Conservation (phyloP, 2,888 invertebrate genomes). For the Sarcophaga carnaria region DNA sequence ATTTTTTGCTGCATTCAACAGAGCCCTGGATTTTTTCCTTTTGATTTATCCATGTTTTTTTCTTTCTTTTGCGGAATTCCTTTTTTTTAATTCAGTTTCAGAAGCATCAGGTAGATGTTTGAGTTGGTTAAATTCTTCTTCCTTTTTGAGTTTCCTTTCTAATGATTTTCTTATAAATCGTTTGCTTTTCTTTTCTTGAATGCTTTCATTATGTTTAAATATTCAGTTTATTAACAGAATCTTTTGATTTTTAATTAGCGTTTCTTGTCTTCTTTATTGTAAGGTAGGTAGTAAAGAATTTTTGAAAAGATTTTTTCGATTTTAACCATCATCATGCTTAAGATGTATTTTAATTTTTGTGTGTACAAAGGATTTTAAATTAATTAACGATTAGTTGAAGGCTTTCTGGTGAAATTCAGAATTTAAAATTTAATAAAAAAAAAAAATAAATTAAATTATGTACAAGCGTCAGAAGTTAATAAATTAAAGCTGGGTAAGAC, state of each 20-base stretch:
- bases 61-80: neutral
- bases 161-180: neutral
- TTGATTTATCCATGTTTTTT: neutral
- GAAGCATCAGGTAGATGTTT: slow-evolving; percentile 28
- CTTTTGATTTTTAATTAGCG: slow-evolving; percentile 30
- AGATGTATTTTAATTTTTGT: too few relatives aligned
- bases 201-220: neutral
- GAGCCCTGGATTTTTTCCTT: slow-evolving; percentile 8
- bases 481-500: too few relatives aligned
- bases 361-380: too few relatives aligned
- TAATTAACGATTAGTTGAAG: too few relatives aligned
- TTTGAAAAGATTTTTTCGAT: neutral
- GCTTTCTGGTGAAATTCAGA: too few relatives aligned
- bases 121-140: neutral
- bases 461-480: too few relatives aligned
- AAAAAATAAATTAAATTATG: too few relatives aligned
- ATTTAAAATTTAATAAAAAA: too few relatives aligned
- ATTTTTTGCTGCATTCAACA: neutral
- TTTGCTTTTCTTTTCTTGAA: neutral
- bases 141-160: neutral
- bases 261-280: neutral
- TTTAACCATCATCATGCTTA: neutral
- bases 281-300: neutral
- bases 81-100: neutral
- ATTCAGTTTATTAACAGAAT: neutral